Evolutionary conservation across 2,113 vertebrate species (phyloP), one percentile per base, ranked within the genome.

Genomic region (Phylloscopus trochiloides): DNA sequence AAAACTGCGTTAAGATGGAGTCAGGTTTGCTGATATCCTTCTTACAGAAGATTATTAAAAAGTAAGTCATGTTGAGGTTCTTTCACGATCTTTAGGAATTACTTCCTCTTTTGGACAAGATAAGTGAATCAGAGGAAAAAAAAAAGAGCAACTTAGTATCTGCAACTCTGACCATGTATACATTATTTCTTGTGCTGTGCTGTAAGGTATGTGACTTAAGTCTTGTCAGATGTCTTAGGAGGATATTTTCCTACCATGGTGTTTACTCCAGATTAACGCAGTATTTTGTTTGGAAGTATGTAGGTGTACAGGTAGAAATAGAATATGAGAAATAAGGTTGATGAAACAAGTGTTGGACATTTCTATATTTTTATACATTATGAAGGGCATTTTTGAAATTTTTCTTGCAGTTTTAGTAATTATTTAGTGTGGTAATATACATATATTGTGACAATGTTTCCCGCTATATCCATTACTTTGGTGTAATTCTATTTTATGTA

Each of bases 401-500:
- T 92, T 94, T 74, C 94, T 92, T 77, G 57, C 94, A 48, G 59
- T 90, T 95, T 89, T 90, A 83, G 40, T 96, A 81, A 97, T 91
- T 94, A 95, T 88, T 95, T 95, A 95, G 86, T 73, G 75, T 86
- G 92, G 50, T 94, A 88, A 96, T 85, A 92, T 72, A 84, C 91
- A 90, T 88, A 67, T 88, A 89, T 97, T 89, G 77, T 96, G 90
- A 86, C 78, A 79, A 28, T 55, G 28, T 91, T 83, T 83, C 86
- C 85, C 18, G 17, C 82, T 93, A 73, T 96, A 94, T 88, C 83
- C 95, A 86, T 90, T 95, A 90, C 87, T 74, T 89, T 1, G 63
- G 75, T 93, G 90, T 97, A 94, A 90, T 89, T 97, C 90, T 94
- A 42, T 95, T 95, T 95, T 93, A 90, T 96, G 88, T 96, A 96